phyloP scores from a whole-genome alignment of 1,140 invertebrate genomes.

The Eriocheir sinensis region DNA sequence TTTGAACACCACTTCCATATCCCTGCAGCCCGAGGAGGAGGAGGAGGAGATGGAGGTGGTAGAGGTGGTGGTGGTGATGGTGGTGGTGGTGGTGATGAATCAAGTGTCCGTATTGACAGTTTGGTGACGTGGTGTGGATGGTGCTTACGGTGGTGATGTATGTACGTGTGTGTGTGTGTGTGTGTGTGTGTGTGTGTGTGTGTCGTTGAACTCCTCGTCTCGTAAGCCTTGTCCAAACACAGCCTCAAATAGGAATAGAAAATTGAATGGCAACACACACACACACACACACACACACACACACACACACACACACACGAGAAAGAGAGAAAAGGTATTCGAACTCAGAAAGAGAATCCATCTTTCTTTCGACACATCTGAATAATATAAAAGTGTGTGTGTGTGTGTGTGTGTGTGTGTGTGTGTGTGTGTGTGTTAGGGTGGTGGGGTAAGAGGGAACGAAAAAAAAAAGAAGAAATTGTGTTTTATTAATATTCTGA shows the following conservation, averaged over 20 bases:
- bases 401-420: no score
- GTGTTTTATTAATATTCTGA: not conserved
- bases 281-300: not conserved
- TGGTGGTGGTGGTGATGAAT: not conserved
- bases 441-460: no score
- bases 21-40: not conserved
- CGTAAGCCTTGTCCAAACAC: no score
- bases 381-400: no score
- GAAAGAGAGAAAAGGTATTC: no score
- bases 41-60: not conserved
- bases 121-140: not conserved
- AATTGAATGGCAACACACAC: no score
- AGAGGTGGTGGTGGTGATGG: not conserved
- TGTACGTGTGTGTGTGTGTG: not conserved
- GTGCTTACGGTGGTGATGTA: not conserved
- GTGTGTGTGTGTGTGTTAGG: no score
- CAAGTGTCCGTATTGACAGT: not conserved
- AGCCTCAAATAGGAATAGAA: no score
- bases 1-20: not conserved
- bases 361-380: slow-evolving; percentile 15
- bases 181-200: slow-evolving; percentile 4
- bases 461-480: not conserved
- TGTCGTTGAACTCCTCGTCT: no score
- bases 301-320: not conserved
- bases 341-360: not conserved